Percentiles rank a stretch among this genome's conserved stretches.
Evolutionary conservation across 53 echinoderm and acorn worm species (phyloP).

Genomic region (Holothuria leucospilota): DNA sequence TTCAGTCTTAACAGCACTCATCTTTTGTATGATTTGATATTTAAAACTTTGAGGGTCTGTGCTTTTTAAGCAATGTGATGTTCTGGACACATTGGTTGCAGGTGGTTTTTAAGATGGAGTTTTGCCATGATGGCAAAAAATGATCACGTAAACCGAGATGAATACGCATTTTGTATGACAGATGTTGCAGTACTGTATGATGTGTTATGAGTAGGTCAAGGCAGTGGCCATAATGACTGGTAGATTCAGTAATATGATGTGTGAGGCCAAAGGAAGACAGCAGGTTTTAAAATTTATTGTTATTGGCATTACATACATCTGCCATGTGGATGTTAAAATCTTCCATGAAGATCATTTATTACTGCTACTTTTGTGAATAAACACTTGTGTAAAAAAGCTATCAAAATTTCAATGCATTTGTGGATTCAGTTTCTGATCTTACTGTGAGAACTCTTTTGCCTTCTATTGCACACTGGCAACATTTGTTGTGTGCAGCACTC

Average conservation of each 20-base stretch:
- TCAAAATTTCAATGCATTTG: too few relatives aligned
- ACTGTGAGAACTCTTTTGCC: too few relatives aligned
- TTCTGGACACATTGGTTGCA: neutral
- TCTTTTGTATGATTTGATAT: too few relatives aligned
- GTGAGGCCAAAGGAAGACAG: conserved; percentile 2
- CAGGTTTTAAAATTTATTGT: neutral
- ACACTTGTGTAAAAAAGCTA: too few relatives aligned
- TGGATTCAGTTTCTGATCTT: too few relatives aligned
- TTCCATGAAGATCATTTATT: neutral
- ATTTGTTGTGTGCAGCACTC: too few relatives aligned
- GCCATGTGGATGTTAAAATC: conserved; percentile 65
- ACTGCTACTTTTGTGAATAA: too few relatives aligned
- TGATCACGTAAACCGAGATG: conserved; percentile 3
- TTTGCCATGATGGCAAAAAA: neutral
- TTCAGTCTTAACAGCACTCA: too few relatives aligned
- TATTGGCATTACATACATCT: neutral
- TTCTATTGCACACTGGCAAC: too few relatives aligned
- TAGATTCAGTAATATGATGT: conserved; percentile 30
- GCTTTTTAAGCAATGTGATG: neutral
- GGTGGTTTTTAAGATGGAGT: neutral
- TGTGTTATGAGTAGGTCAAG: conserved; percentile 55
- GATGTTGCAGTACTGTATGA: neutral
- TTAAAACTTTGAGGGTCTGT: neutral
- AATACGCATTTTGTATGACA: neutral
- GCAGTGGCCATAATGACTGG: conserved; percentile 30